These are phyloP conservation scores for Pristionchus mayeri DNA, from an alignment of 2,888 invertebrate genomes.

Conservation along the genomic window DNA sequence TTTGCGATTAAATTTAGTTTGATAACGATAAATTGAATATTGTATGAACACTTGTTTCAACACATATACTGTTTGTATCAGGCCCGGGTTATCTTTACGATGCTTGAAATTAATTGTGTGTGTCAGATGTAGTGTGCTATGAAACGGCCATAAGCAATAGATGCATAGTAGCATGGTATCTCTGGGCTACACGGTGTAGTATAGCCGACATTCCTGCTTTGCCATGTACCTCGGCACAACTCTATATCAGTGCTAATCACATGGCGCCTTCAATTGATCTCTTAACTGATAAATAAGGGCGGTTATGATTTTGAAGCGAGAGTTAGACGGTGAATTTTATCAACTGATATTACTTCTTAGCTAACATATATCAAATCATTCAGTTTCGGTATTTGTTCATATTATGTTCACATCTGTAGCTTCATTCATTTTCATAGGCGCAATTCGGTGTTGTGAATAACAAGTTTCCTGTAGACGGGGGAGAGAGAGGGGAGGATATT, in stretches of 20 bases:
- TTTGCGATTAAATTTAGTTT: background rate
- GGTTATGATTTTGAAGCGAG: too few relatives aligned
- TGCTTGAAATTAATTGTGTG: background rate
- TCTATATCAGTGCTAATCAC: conserved; percentile 4
- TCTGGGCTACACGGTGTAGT: conserved; percentile 3
- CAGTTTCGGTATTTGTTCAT: too few relatives aligned
- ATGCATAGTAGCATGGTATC: background rate
- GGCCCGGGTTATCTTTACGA: background rate
- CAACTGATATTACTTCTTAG: too few relatives aligned
- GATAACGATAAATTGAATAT: background rate
- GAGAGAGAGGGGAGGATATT: background rate
- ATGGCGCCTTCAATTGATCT: background rate
- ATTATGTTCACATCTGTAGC: too few relatives aligned
- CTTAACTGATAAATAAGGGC: background rate
- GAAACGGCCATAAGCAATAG: too few relatives aligned
- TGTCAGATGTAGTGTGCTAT: background rate
- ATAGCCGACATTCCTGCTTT: background rate
- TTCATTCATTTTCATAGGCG: too few relatives aligned
- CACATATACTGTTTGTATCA: background rate
- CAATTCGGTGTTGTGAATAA: too few relatives aligned
- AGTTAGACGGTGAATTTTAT: too few relatives aligned
- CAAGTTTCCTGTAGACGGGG: too few relatives aligned
- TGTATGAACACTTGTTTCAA: background rate
- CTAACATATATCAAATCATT: too few relatives aligned
- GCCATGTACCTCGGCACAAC: background rate